These are phyloP conservation scores for Cantharis rufa DNA, from an alignment of 2,888 invertebrate genomes.

Conservation along the genomic window DNA sequence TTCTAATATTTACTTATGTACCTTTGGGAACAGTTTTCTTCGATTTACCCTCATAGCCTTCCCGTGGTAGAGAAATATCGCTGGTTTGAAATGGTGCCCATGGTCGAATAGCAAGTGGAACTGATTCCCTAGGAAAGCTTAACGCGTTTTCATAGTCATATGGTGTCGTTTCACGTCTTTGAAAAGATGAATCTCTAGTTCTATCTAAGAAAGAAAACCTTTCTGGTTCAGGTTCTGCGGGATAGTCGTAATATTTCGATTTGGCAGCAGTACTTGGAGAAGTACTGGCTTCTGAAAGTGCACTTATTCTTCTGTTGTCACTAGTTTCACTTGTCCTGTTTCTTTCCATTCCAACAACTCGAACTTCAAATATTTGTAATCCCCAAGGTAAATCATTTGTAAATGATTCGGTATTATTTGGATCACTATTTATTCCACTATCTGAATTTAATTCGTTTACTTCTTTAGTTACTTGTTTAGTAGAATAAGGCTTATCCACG, in stretches of 20 bases:
- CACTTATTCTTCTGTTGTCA: neutral
- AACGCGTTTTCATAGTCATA: neutral
- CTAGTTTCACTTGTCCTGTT: neutral
- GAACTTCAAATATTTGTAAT: conserved; percentile 5
- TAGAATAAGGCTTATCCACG: neutral
- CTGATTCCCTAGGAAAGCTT: neutral
- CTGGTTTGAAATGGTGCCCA: conserved; percentile 9
- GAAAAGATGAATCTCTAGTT: neutral
- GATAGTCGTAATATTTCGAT: conserved; percentile 8
- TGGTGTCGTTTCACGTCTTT: neutral
- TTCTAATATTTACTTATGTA: neutral
- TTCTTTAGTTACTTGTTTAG: neutral
- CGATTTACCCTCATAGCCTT: neutral
- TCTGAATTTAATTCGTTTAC: neutral
- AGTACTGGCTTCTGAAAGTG: neutral
- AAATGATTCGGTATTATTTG: neutral
- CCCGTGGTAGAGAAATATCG: conserved; percentile 6
- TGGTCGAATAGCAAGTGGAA: neutral
- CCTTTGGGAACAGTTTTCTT: neutral
- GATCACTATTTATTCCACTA: neutral
- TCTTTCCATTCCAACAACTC: conserved; percentile 9
- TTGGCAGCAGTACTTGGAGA: neutral
- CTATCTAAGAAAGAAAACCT: neutral
- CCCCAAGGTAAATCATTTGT: neutral
- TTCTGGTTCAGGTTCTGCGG: neutral